Percentiles rank a stretch among this genome's conserved stretches.
These are phyloP conservation scores for Smutsia temminckii DNA, from an alignment of 2,797 vertebrate genomes.

Conservation along the genomic window DNA sequence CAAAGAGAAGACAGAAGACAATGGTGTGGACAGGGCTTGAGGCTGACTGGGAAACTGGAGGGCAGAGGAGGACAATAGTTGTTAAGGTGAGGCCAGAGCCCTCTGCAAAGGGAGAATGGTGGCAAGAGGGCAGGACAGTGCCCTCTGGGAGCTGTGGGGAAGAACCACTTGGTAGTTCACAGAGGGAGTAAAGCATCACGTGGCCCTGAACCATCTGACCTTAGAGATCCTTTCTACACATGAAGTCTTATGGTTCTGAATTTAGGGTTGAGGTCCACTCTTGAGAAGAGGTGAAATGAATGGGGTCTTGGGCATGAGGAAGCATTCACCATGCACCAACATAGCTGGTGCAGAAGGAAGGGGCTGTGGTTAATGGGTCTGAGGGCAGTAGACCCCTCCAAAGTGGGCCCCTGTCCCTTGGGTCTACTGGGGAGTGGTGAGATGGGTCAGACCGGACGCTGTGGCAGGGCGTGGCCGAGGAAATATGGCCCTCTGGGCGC, in stretches of 20 bases:
- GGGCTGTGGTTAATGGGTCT: too few species aligned
- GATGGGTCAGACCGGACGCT: conserved; percentile 25
- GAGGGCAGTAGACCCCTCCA: neutral
- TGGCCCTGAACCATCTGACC: neutral
- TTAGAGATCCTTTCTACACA: too few species aligned
- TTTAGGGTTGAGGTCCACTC: neutral
- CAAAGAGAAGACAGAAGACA: neutral
- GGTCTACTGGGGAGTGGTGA: neutral
- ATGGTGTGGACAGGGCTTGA: neutral
- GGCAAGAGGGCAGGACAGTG: neutral
- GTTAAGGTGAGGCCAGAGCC: neutral
- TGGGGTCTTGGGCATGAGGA: neutral
- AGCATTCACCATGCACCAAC: too few species aligned
- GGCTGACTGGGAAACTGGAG: neutral
- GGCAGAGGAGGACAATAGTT: neutral
- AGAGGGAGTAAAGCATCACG: neutral
- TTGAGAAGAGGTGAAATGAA: neutral
- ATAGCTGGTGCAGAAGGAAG: neutral
- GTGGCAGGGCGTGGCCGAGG: conserved; percentile 11
- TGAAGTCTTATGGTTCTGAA: neutral
- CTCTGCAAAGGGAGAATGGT: neutral
- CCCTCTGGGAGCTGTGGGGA: neutral
- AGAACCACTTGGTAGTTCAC: neutral
- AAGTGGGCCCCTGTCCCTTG: neutral
- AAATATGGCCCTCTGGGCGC: neutral